phyloP scores from a whole-genome alignment of 2,113 vertebrate genomes.

The Irena cyanogastra region DNA sequence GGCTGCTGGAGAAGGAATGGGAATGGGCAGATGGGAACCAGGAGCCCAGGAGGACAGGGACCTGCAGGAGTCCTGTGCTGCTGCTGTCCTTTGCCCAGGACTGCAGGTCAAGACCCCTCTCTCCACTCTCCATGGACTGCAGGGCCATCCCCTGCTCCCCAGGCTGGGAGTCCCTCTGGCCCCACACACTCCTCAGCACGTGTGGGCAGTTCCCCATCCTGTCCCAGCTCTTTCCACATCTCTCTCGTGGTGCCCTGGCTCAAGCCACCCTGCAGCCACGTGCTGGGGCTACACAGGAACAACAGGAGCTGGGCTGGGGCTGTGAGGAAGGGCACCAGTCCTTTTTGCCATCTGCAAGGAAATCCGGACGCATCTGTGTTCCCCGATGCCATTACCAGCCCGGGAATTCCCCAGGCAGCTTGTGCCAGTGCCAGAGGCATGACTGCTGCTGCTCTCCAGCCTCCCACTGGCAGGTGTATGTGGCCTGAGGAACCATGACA shows the following conservation, averaged over 20 bases:
- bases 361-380: rapidly evolving
- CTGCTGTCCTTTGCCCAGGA: background rate
- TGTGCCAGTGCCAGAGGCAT: background rate
- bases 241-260: background rate
- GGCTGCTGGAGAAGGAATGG: background rate
- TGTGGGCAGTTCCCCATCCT: background rate
- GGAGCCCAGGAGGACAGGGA: background rate
- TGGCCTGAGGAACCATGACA: background rate
- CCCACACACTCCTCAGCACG: background rate
- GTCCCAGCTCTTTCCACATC: background rate
- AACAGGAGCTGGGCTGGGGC: rapidly evolving
- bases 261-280: rapidly evolving
- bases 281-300: background rate
- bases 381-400: rapidly evolving
- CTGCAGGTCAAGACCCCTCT: background rate
- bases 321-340: rapidly evolving
- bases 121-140: background rate
- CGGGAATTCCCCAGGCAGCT: background rate
- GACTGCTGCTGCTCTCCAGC: background rate
- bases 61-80: background rate
- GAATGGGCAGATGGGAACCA: background rate
- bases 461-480: too few species aligned
- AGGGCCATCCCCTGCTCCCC: rapidly evolving
- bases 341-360: background rate
- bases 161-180: background rate